Evolutionary conservation across 2,888 invertebrate genomes (phyloP), one percentile per base, ranked within the genome.

Genomic region (Lomographa bimaculata): DNA sequence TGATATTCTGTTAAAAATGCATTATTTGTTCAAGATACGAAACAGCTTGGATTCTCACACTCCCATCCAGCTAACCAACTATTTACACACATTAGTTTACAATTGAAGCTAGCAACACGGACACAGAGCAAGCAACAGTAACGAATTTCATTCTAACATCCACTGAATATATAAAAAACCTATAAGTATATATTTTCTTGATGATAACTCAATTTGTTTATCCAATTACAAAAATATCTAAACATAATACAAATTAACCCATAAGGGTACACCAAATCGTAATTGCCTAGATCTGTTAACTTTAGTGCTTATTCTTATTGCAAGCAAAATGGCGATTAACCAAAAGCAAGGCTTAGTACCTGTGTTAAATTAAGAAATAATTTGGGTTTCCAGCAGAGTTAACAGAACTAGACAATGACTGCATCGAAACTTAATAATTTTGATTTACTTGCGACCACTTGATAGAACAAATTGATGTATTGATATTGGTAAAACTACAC

Each of bases 321-420:
- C 74, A 83, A 82, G 83, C 81, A 75, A 69, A 56, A 67, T 65
- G 64, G 71, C 74, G 73, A 71, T 72, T 56, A 50, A 61, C 52
- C 40, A 58, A 53, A 63, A 69, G 69, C 68, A 58, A 66, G 62
- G 62, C 65, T 66, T n/a, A 63, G 60, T 61, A 68, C 52, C 60
- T 60, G 60, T 60, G 54, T 62, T 59, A 62, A 65, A 61, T 54
- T 53, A 65, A 60, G 57, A 4, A 52, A 50, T 63, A 64, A 57
- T 50, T 57, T 66, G 67, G 64, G 66, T 67, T 57, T 63, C 66
- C 71, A 78, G 70, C 71, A 76, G 64, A 62, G 17, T 19, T 7
- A 29, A 53, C 44, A 48, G 45, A 23, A 11, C 26, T 37, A 36
- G 37, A 30, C 33, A 18, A 21, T 25, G 1, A 18, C 3, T n/a